Conservation (phyloP, 1,140 invertebrate genomes). For the Eriosoma lanigerum region DNA sequence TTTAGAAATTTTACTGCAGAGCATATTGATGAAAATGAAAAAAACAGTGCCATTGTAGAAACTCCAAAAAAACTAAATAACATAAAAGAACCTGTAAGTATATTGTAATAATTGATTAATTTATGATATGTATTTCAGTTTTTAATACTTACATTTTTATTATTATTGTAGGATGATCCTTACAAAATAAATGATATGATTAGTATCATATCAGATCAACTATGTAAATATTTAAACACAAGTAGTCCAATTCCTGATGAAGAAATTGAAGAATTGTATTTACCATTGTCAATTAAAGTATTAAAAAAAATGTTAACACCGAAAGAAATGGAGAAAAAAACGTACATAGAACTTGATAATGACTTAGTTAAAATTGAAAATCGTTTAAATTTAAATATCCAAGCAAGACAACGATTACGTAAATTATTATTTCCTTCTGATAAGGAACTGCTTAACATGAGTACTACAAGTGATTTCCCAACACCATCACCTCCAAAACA, state of each 20-base stretch:
- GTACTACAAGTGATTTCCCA: conserved; percentile 26
- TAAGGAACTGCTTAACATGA: background rate
- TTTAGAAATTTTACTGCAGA: background rate
- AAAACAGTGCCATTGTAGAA: background rate
- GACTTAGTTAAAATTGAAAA: conserved; percentile 41
- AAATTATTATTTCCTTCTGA: conserved; percentile 34
- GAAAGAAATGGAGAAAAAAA: background rate
- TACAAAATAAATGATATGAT: conserved; percentile 18
- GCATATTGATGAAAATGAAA: background rate
- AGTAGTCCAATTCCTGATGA: conserved; percentile 18
- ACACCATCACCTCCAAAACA: conserved; percentile 20
- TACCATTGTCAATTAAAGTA: conserved; percentile 40
- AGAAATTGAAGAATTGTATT: conserved; percentile 10
- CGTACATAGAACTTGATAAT: conserved; percentile 7
- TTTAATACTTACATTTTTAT: background rate
- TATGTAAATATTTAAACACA: conserved; percentile 20
- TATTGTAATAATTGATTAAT: too few species aligned
- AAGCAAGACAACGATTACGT: conserved; percentile 36
- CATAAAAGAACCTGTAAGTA: conserved; percentile 7
- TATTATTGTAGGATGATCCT: conserved; percentile 24
- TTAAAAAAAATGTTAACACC: conserved; percentile 35
- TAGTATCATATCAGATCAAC: conserved; percentile 24
- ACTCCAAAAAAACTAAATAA: background rate
- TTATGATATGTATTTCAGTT: too few species aligned
- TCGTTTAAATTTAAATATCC: conserved; percentile 14